Base-by-base conservation (phyloP, 2,113 vertebrate species). In the Rhinolophus sinicus region DNA sequence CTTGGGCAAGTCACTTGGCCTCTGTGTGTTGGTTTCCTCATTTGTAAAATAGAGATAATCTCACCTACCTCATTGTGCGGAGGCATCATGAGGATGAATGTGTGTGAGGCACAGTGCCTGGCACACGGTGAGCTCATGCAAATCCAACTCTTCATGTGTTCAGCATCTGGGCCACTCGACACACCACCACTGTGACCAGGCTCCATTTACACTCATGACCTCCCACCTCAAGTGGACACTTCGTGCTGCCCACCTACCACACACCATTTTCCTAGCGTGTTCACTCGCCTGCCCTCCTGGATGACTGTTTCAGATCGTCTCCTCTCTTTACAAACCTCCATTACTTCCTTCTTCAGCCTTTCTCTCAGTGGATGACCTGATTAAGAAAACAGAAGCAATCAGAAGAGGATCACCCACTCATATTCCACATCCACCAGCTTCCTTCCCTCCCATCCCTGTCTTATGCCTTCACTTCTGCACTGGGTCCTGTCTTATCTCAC, bases 181-280 rank as follows among this genome's bases (percentile, higher is more conserved):
- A 65, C 5, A 58, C 58, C 10, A 33, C 67, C 35, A 6, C 1
- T 0, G 14, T 38, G 33, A 58, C 1, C 1, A 13, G 30, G 60
- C 30, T 76, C 35, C 9, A 21, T 67, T 21, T 28, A 56, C 14
- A 12, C 75, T 76, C 33, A 30, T 35, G 22, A 24, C 12, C 35
- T 69, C 50, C 33, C 28, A 10, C 60, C 30, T 67, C 77, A 28
- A 19, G 28, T n/a, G 58, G 16, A 58, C 47, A 21, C 77, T 76
- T n/a, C 2, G 2, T 67, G 44, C 50, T 76, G 58, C 35, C 30
- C 40, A 10, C 30, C 87, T 19, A 33, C 76, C 69, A 24, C 4
- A 22, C 47, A 54, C 8, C 18, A 12, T 88, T 88, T 40, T 35
- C 21, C 67, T 8, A 9, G 28, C 5, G 3, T 18, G 28, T 38